A percentile compares a stretch with the other conserved stretches of the same genome.
Evolutionary conservation across 1,140 invertebrate genomes (phyloP).

Genomic region (Adoxophyes honmai): DNA sequence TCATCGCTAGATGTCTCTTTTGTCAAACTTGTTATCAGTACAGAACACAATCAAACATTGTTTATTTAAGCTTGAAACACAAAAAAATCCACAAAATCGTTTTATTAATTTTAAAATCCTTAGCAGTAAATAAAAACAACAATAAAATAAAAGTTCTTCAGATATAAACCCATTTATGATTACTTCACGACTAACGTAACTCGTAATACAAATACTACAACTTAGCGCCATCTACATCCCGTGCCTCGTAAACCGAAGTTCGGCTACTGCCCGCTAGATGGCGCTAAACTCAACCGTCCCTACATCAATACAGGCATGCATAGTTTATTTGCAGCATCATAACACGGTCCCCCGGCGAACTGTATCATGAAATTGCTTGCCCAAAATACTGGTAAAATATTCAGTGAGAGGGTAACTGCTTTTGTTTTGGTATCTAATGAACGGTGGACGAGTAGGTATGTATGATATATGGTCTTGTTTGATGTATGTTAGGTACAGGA

Average conservation of each 20-base stretch:
- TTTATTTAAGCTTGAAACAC: too few species aligned
- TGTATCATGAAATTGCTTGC: constrained; percentile 56
- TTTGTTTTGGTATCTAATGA: constrained; percentile 59
- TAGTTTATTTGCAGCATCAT: constrained; percentile 58
- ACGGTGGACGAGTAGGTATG: constrained; percentile 30
- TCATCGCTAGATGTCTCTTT: too few species aligned
- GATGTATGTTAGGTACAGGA: too few species aligned
- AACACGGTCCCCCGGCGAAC: constrained; percentile 45
- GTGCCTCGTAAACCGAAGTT: neutral
- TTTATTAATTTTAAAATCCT: too few species aligned
- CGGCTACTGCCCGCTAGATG: constrained; percentile 26
- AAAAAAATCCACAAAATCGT: too few species aligned
- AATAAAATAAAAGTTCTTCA: too few species aligned
- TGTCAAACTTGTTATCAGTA: too few species aligned
- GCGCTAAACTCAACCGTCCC: constrained; percentile 31
- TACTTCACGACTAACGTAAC: too few species aligned
- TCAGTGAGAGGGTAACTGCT: constrained; percentile 54
- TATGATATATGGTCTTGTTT: neutral
- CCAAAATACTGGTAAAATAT: constrained; percentile 61
- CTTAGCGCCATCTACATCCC: constrained; percentile 31
- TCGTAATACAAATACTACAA: too few species aligned
- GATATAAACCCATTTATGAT: too few species aligned
- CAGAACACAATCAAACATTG: too few species aligned
- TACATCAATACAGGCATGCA: constrained; percentile 55
- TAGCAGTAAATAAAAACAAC: too few species aligned